A percentile compares a stretch with the other conserved stretches of the same genome.
Conservation (phyloP, 2,888 invertebrate genomes). For the Brachylomia viminalis region DNA sequence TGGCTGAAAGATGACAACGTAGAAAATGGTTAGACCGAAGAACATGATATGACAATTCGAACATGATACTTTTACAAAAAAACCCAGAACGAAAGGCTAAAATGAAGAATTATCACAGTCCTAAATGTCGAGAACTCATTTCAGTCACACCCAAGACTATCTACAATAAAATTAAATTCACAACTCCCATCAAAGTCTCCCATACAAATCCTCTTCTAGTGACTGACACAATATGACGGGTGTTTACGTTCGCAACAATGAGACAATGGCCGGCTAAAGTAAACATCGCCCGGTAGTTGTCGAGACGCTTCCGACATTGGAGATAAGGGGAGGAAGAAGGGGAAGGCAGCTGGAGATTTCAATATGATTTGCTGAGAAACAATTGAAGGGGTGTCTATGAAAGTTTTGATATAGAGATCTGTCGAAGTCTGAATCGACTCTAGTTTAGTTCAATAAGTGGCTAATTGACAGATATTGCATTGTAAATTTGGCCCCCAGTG, state of each 20-base stretch:
- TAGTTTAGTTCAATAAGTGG: too few relatives aligned
- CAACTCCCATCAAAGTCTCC: background rate
- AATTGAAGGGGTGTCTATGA: background rate
- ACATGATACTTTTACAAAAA: background rate
- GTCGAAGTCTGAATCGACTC: background rate
- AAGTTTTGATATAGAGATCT: background rate
- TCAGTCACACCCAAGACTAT: background rate
- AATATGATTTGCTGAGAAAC: slow-evolving; percentile 19
- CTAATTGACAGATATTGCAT: too few relatives aligned
- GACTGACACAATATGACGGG: slow-evolving; percentile 20
- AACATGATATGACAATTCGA: background rate
- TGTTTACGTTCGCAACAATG: slow-evolving; percentile 45
- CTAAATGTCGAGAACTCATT: background rate
- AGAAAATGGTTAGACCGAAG: background rate
- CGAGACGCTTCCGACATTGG: slow-evolving; percentile 45
- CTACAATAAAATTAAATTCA: slow-evolving; percentile 24
- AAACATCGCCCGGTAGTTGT: slow-evolving; percentile 52
- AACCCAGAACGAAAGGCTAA: background rate
- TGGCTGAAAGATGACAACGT: too few relatives aligned
- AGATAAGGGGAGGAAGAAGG: slow-evolving; percentile 32
- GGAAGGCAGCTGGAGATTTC: slow-evolving; percentile 8
- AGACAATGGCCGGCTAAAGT: slow-evolving; percentile 57
- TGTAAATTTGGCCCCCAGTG: too few relatives aligned
- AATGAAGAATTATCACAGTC: background rate
- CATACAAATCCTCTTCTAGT: background rate